Evolutionary conservation across 2,797 vertebrate genomes (phyloP).

Genomic region (Triplophysa bombifrons): DNA sequence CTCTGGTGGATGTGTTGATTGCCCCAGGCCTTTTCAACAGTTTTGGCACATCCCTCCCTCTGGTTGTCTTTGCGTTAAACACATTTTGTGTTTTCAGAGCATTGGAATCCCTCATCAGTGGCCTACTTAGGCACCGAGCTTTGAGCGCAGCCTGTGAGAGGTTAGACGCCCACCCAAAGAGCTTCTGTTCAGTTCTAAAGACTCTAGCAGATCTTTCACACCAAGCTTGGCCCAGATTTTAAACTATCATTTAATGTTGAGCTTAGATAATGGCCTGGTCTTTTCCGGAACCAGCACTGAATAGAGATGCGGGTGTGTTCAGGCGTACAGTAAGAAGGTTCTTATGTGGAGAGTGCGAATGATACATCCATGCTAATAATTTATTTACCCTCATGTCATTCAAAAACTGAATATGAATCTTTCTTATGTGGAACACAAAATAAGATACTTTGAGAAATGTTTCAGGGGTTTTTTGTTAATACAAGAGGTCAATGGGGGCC

Average conservation of each 20-base stretch:
- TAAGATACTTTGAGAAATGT: too few relatives aligned
- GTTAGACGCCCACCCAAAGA: conserved; percentile 40
- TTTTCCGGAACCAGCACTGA: neutral
- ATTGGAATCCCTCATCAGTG: conserved; percentile 50
- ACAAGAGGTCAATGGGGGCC: too few relatives aligned
- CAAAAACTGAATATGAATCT: too few relatives aligned
- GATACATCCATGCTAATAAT: neutral
- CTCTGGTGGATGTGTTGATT: conserved; percentile 48
- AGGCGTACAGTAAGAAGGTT: neutral
- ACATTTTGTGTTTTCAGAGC: conserved; percentile 46
- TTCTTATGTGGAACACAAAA: too few relatives aligned
- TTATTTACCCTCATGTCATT: too few relatives aligned
- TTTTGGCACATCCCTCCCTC: conserved; percentile 61
- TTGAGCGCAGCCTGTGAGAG: conserved; percentile 41
- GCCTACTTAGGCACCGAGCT: conserved; percentile 54
- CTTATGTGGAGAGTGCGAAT: neutral
- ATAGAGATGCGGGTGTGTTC: conserved; percentile 1
- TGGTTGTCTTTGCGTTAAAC: conserved; percentile 45
- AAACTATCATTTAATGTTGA: conserved; percentile 4
- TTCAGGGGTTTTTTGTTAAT: too few relatives aligned
- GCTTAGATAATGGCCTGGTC: conserved; percentile 12
- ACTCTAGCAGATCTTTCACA: conserved; percentile 16
- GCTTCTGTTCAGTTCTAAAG: conserved; percentile 27
- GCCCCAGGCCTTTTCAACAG: conserved; percentile 62
- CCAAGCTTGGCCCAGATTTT: neutral